These are phyloP conservation scores for Saturnia pavonia DNA, from an alignment of 2,888 invertebrate genomes.

Conservation along the genomic window DNA sequence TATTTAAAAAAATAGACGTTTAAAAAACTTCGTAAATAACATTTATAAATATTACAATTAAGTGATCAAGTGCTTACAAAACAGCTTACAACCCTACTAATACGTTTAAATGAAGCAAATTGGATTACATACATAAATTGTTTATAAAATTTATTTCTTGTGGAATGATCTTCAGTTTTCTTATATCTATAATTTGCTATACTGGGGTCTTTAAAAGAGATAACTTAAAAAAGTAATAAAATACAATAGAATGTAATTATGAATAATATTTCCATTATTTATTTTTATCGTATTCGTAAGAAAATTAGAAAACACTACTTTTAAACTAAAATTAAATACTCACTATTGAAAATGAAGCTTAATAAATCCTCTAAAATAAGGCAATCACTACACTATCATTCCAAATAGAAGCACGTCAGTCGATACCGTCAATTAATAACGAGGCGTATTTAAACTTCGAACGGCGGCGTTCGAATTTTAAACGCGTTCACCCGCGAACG, in stretches of 20 bases:
- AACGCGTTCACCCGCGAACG: conserved; percentile 56
- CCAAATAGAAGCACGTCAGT: conserved; percentile 18
- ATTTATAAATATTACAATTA: neutral
- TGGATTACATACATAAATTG: neutral
- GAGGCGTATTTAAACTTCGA: conserved; percentile 29
- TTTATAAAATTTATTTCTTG: neutral
- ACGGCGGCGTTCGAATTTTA: conserved; percentile 47
- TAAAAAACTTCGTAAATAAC: neutral
- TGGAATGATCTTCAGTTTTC: too few relatives aligned
- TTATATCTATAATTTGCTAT: too few relatives aligned
- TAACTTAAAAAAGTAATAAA: too few relatives aligned
- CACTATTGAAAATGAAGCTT: neutral
- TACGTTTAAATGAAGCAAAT: neutral
- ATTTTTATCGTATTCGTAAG: too few relatives aligned
- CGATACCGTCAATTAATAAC: conserved; percentile 9
- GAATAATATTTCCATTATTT: too few relatives aligned
- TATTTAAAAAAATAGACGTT: too few relatives aligned
- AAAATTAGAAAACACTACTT: neutral
- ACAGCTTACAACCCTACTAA: neutral
- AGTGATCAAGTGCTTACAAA: neutral
- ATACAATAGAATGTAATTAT: too few relatives aligned
- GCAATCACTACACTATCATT: conserved; percentile 15
- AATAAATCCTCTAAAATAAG: neutral
- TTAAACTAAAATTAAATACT: neutral
- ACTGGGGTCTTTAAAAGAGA: too few relatives aligned